Evolutionary conservation across 2,888 invertebrate species (phyloP).

Genomic region (Arctia plantaginis): DNA sequence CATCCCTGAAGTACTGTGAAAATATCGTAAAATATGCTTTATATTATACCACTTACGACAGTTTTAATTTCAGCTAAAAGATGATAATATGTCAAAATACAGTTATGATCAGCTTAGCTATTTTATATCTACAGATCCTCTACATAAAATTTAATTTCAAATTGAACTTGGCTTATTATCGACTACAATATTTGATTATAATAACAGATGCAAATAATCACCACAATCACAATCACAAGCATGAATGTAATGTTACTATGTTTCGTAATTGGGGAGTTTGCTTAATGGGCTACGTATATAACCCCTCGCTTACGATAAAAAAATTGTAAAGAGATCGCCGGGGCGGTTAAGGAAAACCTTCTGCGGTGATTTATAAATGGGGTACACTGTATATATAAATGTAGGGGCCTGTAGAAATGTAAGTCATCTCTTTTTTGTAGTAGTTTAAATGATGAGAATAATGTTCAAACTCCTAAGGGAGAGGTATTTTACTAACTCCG

Average conservation of each 20-base stretch:
- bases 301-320: background rate
- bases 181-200: background rate
- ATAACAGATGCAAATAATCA: background rate
- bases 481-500: background rate
- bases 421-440: background rate
- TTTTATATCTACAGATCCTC: too few relatives aligned
- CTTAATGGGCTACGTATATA: too few relatives aligned
- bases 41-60: too few relatives aligned
- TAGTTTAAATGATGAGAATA: background rate
- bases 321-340: background rate
- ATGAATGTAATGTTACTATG: background rate
- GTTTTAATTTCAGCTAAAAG: too few relatives aligned
- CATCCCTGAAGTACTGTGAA: too few relatives aligned
- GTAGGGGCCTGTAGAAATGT: background rate
- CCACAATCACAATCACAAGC: too few relatives aligned
- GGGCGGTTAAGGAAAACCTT: slow-evolving; percentile 10
- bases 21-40: too few relatives aligned
- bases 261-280: background rate
- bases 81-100: too few relatives aligned
- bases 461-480: background rate
- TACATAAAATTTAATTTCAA: background rate
- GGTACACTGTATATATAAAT: background rate
- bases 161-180: background rate
- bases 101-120: too few relatives aligned
- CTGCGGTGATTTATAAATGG: slow-evolving; percentile 2